These are phyloP conservation scores for Punctoribates punctum DNA, from an alignment of 2,888 invertebrate species.

Conservation along the genomic window DNA sequence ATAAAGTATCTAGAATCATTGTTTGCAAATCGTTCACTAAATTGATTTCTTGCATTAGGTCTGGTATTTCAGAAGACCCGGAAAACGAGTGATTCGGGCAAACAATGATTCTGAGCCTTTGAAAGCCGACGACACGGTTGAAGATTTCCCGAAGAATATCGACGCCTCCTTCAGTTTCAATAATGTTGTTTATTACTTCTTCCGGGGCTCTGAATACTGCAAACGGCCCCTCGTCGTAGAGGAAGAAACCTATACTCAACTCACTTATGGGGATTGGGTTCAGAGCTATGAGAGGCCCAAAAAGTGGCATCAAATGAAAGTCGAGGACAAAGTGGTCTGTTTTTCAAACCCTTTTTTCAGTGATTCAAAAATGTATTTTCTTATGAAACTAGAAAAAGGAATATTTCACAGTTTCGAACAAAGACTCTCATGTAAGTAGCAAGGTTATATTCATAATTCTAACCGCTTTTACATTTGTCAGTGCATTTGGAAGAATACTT, in stretches of 20 bases:
- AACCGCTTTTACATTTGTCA: not conserved
- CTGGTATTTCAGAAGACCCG: constrained; percentile 12
- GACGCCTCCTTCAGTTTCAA: constrained; percentile 4
- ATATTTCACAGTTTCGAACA: not conserved
- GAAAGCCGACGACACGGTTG: not conserved
- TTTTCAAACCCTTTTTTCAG: not conserved
- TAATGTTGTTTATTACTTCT: constrained; percentile 15
- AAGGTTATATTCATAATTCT: not conserved
- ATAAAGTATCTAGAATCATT: not conserved
- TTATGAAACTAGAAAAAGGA: not conserved
- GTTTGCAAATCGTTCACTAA: not conserved
- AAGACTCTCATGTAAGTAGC: constrained; percentile 2
- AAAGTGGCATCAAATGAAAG: not conserved
- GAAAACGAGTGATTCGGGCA: not conserved
- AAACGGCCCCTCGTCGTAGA: constrained; percentile 13
- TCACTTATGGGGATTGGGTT: not conserved
- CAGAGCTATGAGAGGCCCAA: not conserved
- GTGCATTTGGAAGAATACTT: constrained; percentile 14
- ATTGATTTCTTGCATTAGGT: not conserved
- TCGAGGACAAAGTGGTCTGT: not conserved
- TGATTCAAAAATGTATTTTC: not conserved
- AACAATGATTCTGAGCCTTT: not conserved
- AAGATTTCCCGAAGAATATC: not conserved
- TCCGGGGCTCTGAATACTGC: constrained; percentile 12
- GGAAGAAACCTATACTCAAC: not conserved